Percentiles rank a stretch among this genome's conserved stretches.
Conservation (phyloP, 1,140 invertebrate species). For the Neotoxoptera formosana region DNA sequence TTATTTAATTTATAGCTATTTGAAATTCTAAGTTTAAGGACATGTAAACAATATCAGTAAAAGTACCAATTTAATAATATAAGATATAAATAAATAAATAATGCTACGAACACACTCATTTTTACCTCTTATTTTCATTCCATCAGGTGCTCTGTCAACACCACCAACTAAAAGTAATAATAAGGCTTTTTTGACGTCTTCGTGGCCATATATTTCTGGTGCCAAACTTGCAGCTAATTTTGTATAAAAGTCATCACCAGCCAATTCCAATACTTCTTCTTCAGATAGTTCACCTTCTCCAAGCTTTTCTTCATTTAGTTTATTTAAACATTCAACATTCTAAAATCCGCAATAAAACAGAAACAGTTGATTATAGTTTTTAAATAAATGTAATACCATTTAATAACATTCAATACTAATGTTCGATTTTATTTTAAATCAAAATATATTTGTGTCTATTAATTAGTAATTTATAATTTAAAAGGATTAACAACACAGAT, state of each 20-base stretch:
- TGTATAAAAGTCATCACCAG: conserved; percentile 90
- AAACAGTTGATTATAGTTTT: neutral
- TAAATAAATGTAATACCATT: too few species aligned
- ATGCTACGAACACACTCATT: neutral
- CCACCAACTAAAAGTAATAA: conserved; percentile 94
- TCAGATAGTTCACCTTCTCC: conserved; percentile 77
- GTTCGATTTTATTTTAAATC: neutral
- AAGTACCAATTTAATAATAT: too few species aligned
- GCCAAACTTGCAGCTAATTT: conserved; percentile 93
- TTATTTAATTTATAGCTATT: too few species aligned
- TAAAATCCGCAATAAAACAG: conserved; percentile 51
- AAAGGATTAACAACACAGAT: neutral
- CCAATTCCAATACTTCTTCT: conserved; percentile 78
- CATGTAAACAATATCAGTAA: too few species aligned
- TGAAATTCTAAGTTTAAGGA: too few species aligned
- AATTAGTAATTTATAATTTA: neutral
- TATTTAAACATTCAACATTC: conserved; percentile 60
- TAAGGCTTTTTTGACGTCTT: conserved; percentile 98
- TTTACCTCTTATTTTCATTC: conserved; percentile 82
- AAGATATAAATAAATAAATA: too few species aligned
- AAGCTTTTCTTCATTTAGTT: conserved; percentile 73
- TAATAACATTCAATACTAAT: too few species aligned
- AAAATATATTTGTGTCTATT: conserved; percentile 26
- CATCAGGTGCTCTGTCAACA: conserved; percentile 86
- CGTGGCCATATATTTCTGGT: conserved; percentile 98